Conservation (phyloP, 2,888 invertebrate species). For the Cinara cedri region DNA sequence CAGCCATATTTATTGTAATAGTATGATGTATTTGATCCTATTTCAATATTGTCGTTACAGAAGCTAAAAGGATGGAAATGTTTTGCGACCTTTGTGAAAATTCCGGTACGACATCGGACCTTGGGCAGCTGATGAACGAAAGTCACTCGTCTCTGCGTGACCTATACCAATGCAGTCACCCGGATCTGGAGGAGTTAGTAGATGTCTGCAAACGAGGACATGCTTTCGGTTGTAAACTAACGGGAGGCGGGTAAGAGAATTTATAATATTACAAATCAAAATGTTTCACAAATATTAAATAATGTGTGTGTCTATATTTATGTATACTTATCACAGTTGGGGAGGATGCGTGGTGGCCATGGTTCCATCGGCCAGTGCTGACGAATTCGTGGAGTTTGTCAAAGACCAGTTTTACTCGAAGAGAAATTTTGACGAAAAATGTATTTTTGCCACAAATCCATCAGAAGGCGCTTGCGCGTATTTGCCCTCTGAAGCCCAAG, state of each 20-base stretch:
- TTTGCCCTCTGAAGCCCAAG: too few species aligned
- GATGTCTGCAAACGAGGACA: constrained; percentile 72
- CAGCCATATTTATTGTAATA: too few species aligned
- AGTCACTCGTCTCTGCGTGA: constrained; percentile 86
- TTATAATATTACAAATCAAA: neutral
- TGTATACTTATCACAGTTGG: constrained; percentile 71
- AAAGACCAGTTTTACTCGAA: constrained; percentile 74
- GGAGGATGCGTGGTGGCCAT: constrained; percentile 95
- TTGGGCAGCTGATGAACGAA: constrained; percentile 84
- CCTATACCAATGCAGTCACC: constrained; percentile 92
- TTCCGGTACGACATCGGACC: constrained; percentile 61
- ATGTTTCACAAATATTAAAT: neutral
- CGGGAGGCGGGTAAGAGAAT: constrained; percentile 81
- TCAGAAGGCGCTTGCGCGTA: constrained; percentile 46
- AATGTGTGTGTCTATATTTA: too few species aligned
- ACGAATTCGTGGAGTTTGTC: constrained; percentile 72
- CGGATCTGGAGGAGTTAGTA: constrained; percentile 82
- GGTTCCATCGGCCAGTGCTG: constrained; percentile 71
- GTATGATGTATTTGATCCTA: too few species aligned
- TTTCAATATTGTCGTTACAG: constrained; percentile 69
- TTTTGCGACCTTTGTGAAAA: constrained; percentile 73
- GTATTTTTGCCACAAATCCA: constrained; percentile 18
- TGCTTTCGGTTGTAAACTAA: constrained; percentile 83
- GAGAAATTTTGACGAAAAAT: constrained; percentile 64
- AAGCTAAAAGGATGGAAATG: constrained; percentile 81